These are phyloP conservation scores for Leptopilina boulardi DNA, from an alignment of 1,140 invertebrate genomes.

Conservation along the genomic window DNA sequence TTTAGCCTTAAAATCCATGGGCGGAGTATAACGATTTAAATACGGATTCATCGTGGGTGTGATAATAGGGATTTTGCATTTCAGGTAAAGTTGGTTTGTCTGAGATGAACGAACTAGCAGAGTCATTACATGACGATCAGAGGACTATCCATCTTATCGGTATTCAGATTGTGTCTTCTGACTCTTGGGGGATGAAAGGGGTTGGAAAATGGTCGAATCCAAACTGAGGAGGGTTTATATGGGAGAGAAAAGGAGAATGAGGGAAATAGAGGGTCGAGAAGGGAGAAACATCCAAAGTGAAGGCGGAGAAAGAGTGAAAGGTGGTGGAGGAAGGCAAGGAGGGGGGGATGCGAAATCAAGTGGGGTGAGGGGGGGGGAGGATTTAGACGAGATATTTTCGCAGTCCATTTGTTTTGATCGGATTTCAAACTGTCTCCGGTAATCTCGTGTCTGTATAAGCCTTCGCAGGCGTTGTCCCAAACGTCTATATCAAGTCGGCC, in stretches of 20 bases:
- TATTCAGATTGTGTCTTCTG: conserved; percentile 64
- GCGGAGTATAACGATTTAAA: conserved; percentile 50
- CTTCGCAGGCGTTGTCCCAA: conserved; percentile 68
- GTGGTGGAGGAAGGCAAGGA: neutral
- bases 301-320: conserved; percentile 8
- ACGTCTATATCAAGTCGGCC: conserved; percentile 56
- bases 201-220: conserved; percentile 26
- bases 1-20: conserved; percentile 48
- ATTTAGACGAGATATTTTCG: conserved; percentile 62
- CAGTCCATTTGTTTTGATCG: conserved; percentile 76
- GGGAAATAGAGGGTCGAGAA: conserved; percentile 40
- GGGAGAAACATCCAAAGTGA: conserved; percentile 22
- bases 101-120: conserved; percentile 48
- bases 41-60: conserved; percentile 58
- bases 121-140: conserved; percentile 71
- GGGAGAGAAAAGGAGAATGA: conserved; percentile 40
- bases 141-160: conserved; percentile 68
- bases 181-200: conserved; percentile 32
- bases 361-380: conserved; percentile 38
- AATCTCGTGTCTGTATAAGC: conserved; percentile 68
- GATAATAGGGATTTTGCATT: conserved; percentile 52
- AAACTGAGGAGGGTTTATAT: conserved; percentile 50
- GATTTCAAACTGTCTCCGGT: conserved; percentile 73
- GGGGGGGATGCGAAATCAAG: conserved; percentile 43
- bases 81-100: conserved; percentile 29